Evolutionary conservation across 2,113 vertebrate species (phyloP).

Genomic region (Dipodomys merriami): DNA sequence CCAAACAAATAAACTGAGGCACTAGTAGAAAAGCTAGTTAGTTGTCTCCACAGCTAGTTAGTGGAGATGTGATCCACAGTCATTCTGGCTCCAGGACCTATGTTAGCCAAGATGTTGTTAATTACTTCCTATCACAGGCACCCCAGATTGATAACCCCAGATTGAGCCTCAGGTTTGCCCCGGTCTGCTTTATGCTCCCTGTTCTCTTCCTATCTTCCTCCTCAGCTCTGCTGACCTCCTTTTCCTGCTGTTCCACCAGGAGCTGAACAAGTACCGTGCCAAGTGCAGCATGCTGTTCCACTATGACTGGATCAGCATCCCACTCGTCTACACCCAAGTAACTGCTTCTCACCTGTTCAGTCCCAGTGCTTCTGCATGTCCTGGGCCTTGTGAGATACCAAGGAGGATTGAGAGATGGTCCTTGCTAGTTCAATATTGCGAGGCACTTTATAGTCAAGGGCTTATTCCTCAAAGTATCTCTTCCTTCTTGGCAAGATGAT

Average conservation of each 20-base stretch:
- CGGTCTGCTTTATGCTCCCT: neutral
- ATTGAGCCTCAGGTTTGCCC: neutral
- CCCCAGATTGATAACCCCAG: neutral
- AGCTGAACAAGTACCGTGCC: conserved; percentile 92
- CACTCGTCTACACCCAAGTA: conserved; percentile 95
- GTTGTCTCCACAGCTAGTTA: neutral
- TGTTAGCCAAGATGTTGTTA: neutral
- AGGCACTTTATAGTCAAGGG: neutral
- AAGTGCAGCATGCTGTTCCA: conserved; percentile 94
- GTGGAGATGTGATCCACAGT: neutral
- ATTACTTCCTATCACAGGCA: neutral
- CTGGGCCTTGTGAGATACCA: neutral
- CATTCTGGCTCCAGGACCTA: neutral
- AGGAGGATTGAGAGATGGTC: conserved; percentile 3
- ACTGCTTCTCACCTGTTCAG: neutral
- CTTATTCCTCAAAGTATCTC: neutral
- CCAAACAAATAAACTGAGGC: conserved; percentile 34
- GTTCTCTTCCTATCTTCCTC: neutral
- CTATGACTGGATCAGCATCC: conserved; percentile 96
- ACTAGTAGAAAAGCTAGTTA: neutral
- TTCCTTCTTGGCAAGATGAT: too few relatives aligned
- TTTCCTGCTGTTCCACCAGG: conserved; percentile 83
- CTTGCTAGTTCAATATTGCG: neutral
- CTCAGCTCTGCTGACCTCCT: neutral
- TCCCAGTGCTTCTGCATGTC: neutral